Conservation (phyloP, 2,888 invertebrate genomes). For the Anagyrus pseudococci region DNA sequence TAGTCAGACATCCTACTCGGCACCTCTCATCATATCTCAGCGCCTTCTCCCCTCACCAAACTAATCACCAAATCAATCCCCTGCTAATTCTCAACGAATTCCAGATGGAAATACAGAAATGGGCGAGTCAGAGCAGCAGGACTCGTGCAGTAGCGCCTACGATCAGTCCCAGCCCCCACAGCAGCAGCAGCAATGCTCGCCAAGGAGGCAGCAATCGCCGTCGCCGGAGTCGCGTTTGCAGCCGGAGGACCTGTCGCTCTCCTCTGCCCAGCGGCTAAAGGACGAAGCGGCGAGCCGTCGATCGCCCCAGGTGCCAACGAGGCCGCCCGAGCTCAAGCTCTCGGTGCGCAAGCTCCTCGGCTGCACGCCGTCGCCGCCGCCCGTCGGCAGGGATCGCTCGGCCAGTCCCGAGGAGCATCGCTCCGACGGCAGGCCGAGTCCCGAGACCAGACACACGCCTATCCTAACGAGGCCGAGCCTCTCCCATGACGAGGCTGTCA, state of each 20-base stretch:
- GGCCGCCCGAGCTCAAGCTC: conserved; percentile 54
- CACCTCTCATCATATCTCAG: no score
- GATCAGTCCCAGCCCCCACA: conserved; percentile 20
- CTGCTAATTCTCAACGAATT: no score
- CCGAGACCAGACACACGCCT: conserved; percentile 27
- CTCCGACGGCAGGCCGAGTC: conserved; percentile 31
- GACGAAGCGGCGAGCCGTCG: conserved; percentile 23
- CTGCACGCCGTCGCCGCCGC: conserved; percentile 55
- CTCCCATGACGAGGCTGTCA: conserved; percentile 12
- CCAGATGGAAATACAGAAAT: conserved; percentile 40
- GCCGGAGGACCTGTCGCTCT: conserved; percentile 55
- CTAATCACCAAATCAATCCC: no score
- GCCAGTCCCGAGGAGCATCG: conserved; percentile 35
- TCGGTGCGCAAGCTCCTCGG: conserved; percentile 56
- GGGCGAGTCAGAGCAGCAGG: conserved; percentile 37
- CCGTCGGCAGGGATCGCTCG: conserved; percentile 46
- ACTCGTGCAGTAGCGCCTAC: conserved; percentile 12
- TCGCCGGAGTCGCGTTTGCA: conserved; percentile 53
- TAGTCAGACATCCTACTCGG: no score
- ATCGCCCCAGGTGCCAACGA: conserved; percentile 34
- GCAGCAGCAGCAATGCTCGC: conserved; percentile 39
- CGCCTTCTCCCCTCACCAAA: no score
- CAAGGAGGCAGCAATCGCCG: conserved; percentile 34
- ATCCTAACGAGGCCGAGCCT: conserved; percentile 12
- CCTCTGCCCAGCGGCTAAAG: conserved; percentile 38